Percentiles rank a stretch among this genome's conserved stretches.
phyloP scores from a whole-genome alignment of 2,113 vertebrate genomes.

The Centropus bengalensis region DNA sequence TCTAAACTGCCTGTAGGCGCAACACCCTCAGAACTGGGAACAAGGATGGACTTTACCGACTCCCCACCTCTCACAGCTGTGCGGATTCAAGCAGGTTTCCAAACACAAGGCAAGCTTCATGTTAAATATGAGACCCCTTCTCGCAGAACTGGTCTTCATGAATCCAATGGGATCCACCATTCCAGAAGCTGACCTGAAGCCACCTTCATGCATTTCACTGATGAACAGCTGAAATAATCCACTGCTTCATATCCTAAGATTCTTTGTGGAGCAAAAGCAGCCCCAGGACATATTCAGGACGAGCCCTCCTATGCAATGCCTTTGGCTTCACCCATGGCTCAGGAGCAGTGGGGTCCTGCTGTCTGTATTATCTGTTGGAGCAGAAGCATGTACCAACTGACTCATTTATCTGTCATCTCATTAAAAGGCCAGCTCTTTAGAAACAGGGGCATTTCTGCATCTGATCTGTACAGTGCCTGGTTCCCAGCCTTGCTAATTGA shows the following conservation, averaged over 20 bases:
- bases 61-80: neutral
- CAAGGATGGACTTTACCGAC: accelerated
- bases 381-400: neutral
- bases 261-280: neutral
- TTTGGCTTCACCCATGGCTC: neutral
- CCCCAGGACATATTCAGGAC: neutral
- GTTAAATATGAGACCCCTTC: neutral
- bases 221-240: neutral
- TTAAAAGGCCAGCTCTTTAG: neutral
- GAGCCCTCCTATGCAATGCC: neutral
- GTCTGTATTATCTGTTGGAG: neutral
- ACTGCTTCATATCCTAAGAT: neutral
- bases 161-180: accelerated
- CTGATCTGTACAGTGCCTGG: neutral
- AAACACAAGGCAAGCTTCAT: neutral
- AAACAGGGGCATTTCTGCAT: neutral
- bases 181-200: neutral
- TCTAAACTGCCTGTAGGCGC: neutral
- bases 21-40: neutral
- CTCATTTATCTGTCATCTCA: neutral
- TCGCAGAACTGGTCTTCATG: accelerated
- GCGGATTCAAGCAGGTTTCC: accelerated
- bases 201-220: neutral
- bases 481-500: neutral
- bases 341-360: neutral